Base-by-base conservation (phyloP, 1,140 invertebrate genomes). In the Homarus americanus region DNA sequence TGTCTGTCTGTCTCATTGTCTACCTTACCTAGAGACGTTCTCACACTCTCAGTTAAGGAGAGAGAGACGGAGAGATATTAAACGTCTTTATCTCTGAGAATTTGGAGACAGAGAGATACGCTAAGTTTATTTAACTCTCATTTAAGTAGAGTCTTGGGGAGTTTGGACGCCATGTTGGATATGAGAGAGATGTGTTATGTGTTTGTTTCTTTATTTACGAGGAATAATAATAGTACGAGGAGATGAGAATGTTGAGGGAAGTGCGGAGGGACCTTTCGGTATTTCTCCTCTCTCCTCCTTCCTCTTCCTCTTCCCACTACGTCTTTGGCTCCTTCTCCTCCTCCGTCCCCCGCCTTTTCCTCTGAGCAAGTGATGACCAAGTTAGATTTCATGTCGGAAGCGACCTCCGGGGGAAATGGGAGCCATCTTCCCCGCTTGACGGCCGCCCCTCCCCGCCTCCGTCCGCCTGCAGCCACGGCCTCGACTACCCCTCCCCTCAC, bases 321-420 rank as follows among this genome's bases (percentile, higher is more conserved):
- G 5, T 15, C 49, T 53, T 32, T n/a, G n/a, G n/a, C n/a, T n/a
- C n/a, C n/a, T n/a, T n/a, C n/a, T n/a, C n/a, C n/a, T n/a, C n/a
- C n/a, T 49, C 53, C 82, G 41, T 63, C 36, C n/a, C 17, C 73
- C 40, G 12, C 66, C 66, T 78, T 76, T 24, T n/a, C n/a, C n/a
- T n/a, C n/a, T n/a, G n/a, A 53, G 87, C 79, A 82, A 89, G 87
- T 89, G 87, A 89, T 82, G 87, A 76, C 49, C 80, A 82, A 90
- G 87, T 90, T 90, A 76, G 87, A 84, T 82, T 63, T 78, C 87
- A 83, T 90, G 87, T 90, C 87, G 82, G 80, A 90, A 82, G 80
- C 32, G 15, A 58, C 69, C 72, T 87, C 87, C 79, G 36, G 32
- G 76, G 87, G 87, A 90, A 90, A 90, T 90, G 87, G 87, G 69